phyloP scores from a whole-genome alignment of 1,140 invertebrate genomes.

The Delia radicum region DNA sequence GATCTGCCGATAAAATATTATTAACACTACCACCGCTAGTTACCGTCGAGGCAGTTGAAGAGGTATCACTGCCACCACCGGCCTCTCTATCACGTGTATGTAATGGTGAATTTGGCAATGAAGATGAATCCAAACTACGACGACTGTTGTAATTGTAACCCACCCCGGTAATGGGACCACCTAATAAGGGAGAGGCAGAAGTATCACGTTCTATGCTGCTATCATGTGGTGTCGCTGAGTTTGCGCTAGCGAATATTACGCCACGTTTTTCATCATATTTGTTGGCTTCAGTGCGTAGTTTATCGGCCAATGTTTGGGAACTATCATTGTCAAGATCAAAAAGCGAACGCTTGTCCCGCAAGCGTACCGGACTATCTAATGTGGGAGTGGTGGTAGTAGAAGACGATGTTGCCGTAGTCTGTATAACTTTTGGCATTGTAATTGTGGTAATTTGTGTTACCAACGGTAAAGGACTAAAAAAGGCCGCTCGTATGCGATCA shows the following conservation, averaged over 20 bases:
- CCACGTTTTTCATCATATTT: conserved; percentile 28
- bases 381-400: conserved; percentile 29
- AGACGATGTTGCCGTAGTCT: conserved; percentile 18
- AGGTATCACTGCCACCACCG: conserved; percentile 21
- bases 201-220: conserved; percentile 7
- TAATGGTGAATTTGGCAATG: conserved; percentile 18
- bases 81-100: neutral
- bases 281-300: conserved; percentile 33
- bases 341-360: conserved; percentile 49
- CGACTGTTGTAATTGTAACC: conserved; percentile 38
- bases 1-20: conserved; percentile 59
- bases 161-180: neutral
- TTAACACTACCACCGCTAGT: conserved; percentile 24
- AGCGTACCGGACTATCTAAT: conserved; percentile 48
- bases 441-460: neutral
- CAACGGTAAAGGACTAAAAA: conserved; percentile 21
- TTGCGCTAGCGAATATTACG: neutral
- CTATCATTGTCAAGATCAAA: conserved; percentile 34
- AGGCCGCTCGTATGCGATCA: conserved; percentile 7
- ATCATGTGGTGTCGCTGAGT: neutral
- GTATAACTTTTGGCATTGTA: neutral
- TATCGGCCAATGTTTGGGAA: conserved; percentile 31
- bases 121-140: conserved; percentile 28
- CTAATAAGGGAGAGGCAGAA: neutral
- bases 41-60: conserved; percentile 8